Base-by-base conservation (phyloP, 2,888 invertebrate genomes). In the Heliconius charithonia region DNA sequence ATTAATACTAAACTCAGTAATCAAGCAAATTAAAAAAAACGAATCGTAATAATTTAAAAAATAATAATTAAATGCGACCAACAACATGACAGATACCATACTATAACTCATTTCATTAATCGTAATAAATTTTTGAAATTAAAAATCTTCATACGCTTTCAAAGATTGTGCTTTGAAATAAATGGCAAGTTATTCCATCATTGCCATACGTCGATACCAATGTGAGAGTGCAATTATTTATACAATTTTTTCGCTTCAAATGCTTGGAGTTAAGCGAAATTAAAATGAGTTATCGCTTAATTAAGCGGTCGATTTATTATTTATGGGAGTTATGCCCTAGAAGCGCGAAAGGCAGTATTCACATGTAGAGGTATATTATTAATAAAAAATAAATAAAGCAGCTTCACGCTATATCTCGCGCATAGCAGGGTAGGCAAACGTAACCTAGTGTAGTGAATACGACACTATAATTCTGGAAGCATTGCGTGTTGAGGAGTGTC, bases 221-320 rank as follows among this genome's bases (percentile, higher is more conserved):
- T 82, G 80, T 79, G 81, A 77, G 76, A 77, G 80, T 66, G 65
- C 80, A 51, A 77, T 81, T 80, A 82, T 81, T 82, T 81, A 82
- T 82, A 66, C 72, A 72, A 66, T 78, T 79, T 82, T 37, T 82
- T 80, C 80, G 80, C 79, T 75, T 56, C 71, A 67, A 82, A 77
- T 79, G 69, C 22, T 76, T 75, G 32, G 78, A 78, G 81, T 82
- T 81, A 81, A 82, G 72, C 59, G 71, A 79, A 82, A 77, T 82
- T 81, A 81, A 78, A 78, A 75, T 83, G 82, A 83, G 75, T 82
- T 83, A 83, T 83, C 82, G 79, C 82, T 83, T 83, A 84, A 84
- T 84, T 83, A 84, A 83, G 80, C 79, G 65, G 75, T 77, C 79
- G 75, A 77, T 79, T 77, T 76, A 29, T 72, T 78, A 80, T 81